These are phyloP conservation scores for Actinostola sp. DNA, from an alignment of 92 coral and sea anemone genomes.

Conservation along the genomic window DNA sequence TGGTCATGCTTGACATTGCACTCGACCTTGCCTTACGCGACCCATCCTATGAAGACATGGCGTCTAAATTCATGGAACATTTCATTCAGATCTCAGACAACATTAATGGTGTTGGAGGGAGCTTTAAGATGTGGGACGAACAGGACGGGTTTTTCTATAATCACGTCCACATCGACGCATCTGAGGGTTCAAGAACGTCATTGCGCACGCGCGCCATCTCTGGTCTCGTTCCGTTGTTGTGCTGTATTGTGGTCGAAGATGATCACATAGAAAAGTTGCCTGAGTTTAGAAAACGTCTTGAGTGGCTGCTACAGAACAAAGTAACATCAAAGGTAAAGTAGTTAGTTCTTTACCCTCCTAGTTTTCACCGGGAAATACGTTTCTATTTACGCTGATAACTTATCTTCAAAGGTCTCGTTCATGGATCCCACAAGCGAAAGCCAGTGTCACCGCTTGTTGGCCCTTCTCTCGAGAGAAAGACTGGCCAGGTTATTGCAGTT, in stretches of 20 bases:
- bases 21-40: conserved; percentile 85
- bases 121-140: conserved; percentile 76
- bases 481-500: conserved; percentile 59
- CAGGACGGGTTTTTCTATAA: conserved; percentile 86
- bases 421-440: conserved; percentile 63
- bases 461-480: conserved; percentile 77
- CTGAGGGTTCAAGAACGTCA: conserved; percentile 23
- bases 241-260: conserved; percentile 74
- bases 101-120: conserved; percentile 71
- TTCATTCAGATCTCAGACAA: conserved; percentile 78
- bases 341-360: neutral
- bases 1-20: conserved; percentile 80
- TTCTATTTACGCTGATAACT: too few relatives aligned
- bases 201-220: conserved; percentile 80
- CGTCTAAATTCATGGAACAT: conserved; percentile 84
- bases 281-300: conserved; percentile 68
- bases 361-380: too few relatives aligned
- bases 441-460: conserved; percentile 74
- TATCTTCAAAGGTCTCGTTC: conserved; percentile 58
- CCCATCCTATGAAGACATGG: conserved; percentile 90
- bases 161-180: conserved; percentile 32
- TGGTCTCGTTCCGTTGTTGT: conserved; percentile 75
- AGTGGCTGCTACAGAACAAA: conserved; percentile 65
- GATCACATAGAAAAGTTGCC: conserved; percentile 75
- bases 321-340: conserved; percentile 13